phyloP scores from a whole-genome alignment of 2,797 vertebrate species.

The Phaenicophaeus curvirostris region DNA sequence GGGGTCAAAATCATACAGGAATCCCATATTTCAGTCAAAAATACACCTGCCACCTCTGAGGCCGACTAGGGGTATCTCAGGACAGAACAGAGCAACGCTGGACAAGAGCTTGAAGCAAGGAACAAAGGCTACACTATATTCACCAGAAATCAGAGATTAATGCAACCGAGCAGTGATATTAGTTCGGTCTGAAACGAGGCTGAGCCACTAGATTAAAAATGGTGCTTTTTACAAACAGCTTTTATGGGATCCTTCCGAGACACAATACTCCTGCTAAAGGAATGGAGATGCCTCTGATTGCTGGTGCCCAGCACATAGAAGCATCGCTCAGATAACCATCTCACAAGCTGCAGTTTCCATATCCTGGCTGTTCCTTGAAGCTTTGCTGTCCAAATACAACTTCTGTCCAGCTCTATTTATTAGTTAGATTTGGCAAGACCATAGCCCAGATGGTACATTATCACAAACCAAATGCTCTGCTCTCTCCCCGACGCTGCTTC shows the following conservation, averaged over 20 bases:
- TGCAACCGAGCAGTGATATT: neutral
- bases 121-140: neutral
- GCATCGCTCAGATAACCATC: neutral
- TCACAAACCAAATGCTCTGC: neutral
- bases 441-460: neutral
- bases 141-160: neutral
- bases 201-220: neutral
- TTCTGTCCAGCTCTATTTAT: neutral
- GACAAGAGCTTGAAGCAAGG: neutral
- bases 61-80: neutral
- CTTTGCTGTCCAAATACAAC: neutral
- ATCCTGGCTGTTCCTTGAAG: constrained; percentile 12
- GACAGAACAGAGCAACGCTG: neutral
- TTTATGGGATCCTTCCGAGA: neutral
- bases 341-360: neutral
- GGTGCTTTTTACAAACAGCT: neutral
- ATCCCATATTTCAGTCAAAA: neutral
- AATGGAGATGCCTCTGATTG: neutral
- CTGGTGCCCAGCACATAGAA: neutral
- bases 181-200: neutral
- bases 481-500: neutral
- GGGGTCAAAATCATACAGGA: neutral
- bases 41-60: neutral
- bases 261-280: neutral
- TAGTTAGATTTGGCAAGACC: neutral